A percentile compares a stretch with the other conserved stretches of the same genome.
phyloP scores from a whole-genome alignment of 1,140 invertebrate species.

The Diorhabda carinulata region DNA sequence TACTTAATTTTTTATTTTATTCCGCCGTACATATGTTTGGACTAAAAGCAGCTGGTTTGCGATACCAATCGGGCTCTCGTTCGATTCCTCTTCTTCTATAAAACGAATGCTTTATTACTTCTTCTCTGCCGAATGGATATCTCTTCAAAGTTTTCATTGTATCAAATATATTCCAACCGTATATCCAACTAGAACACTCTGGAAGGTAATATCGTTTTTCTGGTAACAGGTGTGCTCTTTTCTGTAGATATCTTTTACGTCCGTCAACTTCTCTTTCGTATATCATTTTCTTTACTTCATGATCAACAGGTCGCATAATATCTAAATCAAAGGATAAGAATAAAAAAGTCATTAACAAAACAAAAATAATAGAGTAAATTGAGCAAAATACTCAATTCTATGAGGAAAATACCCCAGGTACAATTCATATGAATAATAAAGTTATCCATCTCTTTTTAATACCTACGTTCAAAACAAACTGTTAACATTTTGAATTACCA shows the following conservation, averaged over 20 bases:
- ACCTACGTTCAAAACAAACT: too few relatives aligned
- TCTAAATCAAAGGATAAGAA: constrained; percentile 7
- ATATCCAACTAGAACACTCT: constrained; percentile 39
- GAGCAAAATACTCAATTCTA: too few relatives aligned
- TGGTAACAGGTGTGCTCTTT: constrained; percentile 38
- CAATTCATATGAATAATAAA: too few relatives aligned
- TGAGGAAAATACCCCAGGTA: too few relatives aligned
- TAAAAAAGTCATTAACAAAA: not conserved
- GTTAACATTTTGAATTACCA: too few relatives aligned
- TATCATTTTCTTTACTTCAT: constrained; percentile 32
- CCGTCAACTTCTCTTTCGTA: constrained; percentile 37
- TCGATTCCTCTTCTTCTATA: constrained; percentile 42
- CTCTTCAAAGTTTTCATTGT: constrained; percentile 29
- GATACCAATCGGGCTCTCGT: constrained; percentile 45
- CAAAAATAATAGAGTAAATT: not conserved
- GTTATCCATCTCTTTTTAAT: too few relatives aligned
- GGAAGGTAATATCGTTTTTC: constrained; percentile 43
- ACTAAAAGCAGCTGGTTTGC: constrained; percentile 36
- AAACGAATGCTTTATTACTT: constrained; percentile 43
- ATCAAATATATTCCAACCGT: constrained; percentile 46
- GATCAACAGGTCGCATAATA: constrained; percentile 41
- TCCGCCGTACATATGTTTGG: constrained; percentile 38
- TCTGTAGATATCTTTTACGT: constrained; percentile 35
- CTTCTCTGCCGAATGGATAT: constrained; percentile 37
- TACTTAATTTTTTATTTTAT: constrained; percentile 5